These are phyloP conservation scores for Cyprinus carpio DNA, from an alignment of 2,113 vertebrate species.

Conservation along the genomic window DNA sequence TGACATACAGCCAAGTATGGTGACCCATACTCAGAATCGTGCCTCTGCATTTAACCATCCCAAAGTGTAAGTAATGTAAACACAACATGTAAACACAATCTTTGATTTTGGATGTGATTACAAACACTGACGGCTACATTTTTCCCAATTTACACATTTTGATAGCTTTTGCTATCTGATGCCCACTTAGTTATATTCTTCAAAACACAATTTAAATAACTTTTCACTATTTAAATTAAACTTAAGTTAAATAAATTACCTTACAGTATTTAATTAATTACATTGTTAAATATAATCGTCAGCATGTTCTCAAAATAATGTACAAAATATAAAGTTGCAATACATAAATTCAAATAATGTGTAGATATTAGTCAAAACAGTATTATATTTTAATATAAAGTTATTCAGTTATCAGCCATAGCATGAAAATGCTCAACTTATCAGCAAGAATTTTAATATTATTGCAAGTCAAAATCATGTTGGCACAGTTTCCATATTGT, in stretches of 20 bases:
- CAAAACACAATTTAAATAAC: not conserved
- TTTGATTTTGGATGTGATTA: too few species aligned
- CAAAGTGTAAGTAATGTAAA: too few species aligned
- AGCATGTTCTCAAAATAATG: too few species aligned
- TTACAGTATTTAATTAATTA: not conserved
- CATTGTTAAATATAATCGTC: not conserved
- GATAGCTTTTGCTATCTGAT: not conserved
- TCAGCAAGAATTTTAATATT: too few species aligned
- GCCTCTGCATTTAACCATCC: too few species aligned
- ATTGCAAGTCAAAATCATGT: too few species aligned
- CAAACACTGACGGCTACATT: not conserved
- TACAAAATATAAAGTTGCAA: not conserved
- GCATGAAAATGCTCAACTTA: not conserved
- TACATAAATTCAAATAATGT: not conserved
- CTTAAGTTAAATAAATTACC: not conserved
- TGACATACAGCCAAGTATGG: too few species aligned
- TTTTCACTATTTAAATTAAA: not conserved
- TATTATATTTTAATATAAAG: not conserved
- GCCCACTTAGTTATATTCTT: not conserved
- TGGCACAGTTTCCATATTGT: not conserved
- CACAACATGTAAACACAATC: too few species aligned
- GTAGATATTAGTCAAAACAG: not conserved
- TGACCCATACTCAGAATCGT: too few species aligned
- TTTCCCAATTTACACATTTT: not conserved
- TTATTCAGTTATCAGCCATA: too few species aligned